A percentile compares a stretch with the other conserved stretches of the same genome.
phyloP scores from a whole-genome alignment of 2,113 vertebrate genomes.

The Zootoca vivipara region DNA sequence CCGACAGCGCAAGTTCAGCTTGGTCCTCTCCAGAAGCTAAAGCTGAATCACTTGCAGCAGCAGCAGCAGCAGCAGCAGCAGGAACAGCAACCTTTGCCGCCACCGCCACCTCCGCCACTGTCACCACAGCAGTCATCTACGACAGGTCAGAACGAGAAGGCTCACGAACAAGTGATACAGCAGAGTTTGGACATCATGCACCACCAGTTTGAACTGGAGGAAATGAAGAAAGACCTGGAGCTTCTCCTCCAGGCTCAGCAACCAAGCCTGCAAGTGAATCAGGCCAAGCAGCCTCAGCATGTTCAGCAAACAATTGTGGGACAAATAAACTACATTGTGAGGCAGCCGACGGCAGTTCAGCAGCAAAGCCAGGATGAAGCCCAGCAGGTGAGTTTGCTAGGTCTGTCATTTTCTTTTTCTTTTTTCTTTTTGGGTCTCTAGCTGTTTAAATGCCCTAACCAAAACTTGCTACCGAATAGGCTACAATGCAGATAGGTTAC shows the following conservation, averaged over 20 bases:
- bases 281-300: conserved; percentile 78
- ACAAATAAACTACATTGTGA: conserved; percentile 83
- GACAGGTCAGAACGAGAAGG: conserved; percentile 52
- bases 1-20: conserved; percentile 73
- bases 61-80: conserved; percentile 60
- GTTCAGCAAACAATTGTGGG: conserved; percentile 77
- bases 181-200: conserved; percentile 79
- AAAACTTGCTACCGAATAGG: background rate
- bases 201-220: conserved; percentile 79
- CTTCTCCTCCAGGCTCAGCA: conserved; percentile 81
- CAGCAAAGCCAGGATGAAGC: conserved; percentile 74
- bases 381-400: conserved; percentile 65
- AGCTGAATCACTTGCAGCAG: conserved; percentile 62
- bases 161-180: conserved; percentile 72
- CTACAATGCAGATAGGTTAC: background rate
- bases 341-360: conserved; percentile 74
- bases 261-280: conserved; percentile 76
- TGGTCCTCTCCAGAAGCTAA: conserved; percentile 73
- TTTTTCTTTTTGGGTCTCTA: background rate
- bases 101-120: background rate
- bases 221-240: conserved; percentile 82
- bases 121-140: conserved; percentile 23
- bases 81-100: conserved; percentile 52
- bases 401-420: background rate
- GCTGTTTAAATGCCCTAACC: background rate